Percentiles rank a stretch among this genome's conserved stretches.
These are phyloP conservation scores for Poecilus cupreus DNA, from an alignment of 2,888 invertebrate genomes.

Conservation along the genomic window DNA sequence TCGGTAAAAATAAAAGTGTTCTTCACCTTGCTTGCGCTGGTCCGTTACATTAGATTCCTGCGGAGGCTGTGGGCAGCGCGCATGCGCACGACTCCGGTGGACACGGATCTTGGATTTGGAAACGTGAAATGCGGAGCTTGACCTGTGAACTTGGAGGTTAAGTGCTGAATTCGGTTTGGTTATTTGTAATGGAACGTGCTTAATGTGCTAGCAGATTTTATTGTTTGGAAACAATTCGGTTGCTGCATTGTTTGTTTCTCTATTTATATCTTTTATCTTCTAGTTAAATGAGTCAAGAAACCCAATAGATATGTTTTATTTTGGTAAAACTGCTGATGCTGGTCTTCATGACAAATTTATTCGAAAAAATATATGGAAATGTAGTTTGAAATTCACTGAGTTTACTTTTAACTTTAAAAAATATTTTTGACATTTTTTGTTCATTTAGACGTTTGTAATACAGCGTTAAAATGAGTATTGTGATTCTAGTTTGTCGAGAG, in stretches of 20 bases:
- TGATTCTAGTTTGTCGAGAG: too few species aligned
- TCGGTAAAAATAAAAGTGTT: constrained; percentile 53
- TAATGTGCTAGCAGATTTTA: background rate
- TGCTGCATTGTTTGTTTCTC: background rate
- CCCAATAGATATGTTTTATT: too few species aligned
- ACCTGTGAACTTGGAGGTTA: constrained; percentile 32
- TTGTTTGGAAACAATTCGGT: background rate
- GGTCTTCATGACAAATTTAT: too few species aligned
- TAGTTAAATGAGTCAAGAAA: too few species aligned
- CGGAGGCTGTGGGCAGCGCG: background rate
- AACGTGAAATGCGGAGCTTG: background rate
- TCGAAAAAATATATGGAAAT: too few species aligned
- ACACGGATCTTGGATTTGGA: constrained; percentile 20
- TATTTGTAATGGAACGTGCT: background rate
- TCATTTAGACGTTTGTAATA: too few species aligned
- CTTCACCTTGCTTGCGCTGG: constrained; percentile 51
- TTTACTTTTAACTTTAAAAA: too few species aligned
- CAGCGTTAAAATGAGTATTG: too few species aligned
- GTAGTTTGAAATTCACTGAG: too few species aligned
- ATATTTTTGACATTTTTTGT: too few species aligned
- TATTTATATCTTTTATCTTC: too few species aligned
- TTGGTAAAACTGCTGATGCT: too few species aligned
- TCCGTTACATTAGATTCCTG: constrained; percentile 45
- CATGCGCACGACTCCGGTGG: background rate
- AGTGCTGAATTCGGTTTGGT: constrained; percentile 18